phyloP scores from a whole-genome alignment of 2,888 invertebrate species.

The Himalopsyche anomala region DNA sequence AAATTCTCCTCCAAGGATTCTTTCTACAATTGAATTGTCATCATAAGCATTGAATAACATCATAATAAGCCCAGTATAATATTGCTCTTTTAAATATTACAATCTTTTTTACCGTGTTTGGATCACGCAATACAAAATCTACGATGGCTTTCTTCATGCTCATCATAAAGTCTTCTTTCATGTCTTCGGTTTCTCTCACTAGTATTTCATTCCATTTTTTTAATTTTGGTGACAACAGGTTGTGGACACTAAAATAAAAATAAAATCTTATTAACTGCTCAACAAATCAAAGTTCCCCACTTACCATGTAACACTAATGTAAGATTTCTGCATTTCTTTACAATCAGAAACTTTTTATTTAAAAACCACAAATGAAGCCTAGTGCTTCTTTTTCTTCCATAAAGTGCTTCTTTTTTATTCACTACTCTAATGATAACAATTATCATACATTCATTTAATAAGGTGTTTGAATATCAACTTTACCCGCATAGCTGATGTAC shows the following conservation, averaged over 20 bases:
- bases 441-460: too few relatives aligned
- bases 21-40: conserved; percentile 68
- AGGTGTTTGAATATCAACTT: too few relatives aligned
- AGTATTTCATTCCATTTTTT: conserved; percentile 80
- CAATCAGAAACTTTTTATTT: too few relatives aligned
- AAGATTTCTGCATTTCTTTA: too few relatives aligned
- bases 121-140: conserved; percentile 92
- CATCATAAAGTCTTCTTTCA: conserved; percentile 90
- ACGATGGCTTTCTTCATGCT: conserved; percentile 94
- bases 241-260: conserved; percentile 76
- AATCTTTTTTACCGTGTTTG: conserved; percentile 72
- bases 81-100: conserved; percentile 1
- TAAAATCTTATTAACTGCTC: neutral
- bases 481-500: too few relatives aligned
- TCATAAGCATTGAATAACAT: too few relatives aligned
- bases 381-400: too few relatives aligned
- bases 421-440: too few relatives aligned
- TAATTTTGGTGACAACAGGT: conserved; percentile 80
- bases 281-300: too few relatives aligned
- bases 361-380: too few relatives aligned
- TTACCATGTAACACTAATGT: too few relatives aligned
- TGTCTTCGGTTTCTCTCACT: conserved; percentile 83
- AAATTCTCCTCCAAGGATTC: conserved; percentile 75
- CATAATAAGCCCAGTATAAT: neutral
- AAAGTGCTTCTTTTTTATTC: too few relatives aligned